These are phyloP conservation scores for Palythoa grandis DNA, from an alignment of 92 coral and sea anemone genomes.

Conservation along the genomic window DNA sequence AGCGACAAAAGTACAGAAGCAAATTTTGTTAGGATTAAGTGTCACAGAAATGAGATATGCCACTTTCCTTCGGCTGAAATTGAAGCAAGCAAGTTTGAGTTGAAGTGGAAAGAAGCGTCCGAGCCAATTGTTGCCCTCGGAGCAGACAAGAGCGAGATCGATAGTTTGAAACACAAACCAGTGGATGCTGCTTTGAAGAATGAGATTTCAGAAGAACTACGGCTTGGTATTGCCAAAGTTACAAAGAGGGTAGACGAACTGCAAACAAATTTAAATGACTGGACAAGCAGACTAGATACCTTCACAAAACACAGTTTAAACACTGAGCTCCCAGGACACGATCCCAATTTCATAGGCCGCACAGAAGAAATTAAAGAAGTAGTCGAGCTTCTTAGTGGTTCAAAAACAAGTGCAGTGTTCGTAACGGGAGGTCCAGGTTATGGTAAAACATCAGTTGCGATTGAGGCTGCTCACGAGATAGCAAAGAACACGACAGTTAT, in stretches of 20 bases:
- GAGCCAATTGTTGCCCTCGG: constrained; percentile 38
- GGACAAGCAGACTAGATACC: not conserved
- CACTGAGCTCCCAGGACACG: constrained; percentile 15
- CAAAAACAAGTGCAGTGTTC: constrained; percentile 17
- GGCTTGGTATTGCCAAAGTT: not conserved
- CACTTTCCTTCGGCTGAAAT: constrained; percentile 40
- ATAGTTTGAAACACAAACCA: constrained; percentile 42
- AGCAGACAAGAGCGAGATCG: constrained; percentile 24
- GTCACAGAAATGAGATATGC: constrained; percentile 54
- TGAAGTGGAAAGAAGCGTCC: constrained; percentile 46
- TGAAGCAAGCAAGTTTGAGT: constrained; percentile 37
- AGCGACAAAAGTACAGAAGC: constrained; percentile 46
- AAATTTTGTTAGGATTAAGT: constrained; percentile 50
- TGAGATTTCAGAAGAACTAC: not conserved
- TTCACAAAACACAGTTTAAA: not conserved
- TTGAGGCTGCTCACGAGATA: constrained; percentile 37
- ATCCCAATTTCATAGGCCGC: constrained; percentile 27
- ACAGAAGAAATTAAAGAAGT: constrained; percentile 21
- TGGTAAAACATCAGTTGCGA: constrained; percentile 52
- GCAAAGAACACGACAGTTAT: not conserved
- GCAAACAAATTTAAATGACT: not conserved
- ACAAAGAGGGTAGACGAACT: not conserved
- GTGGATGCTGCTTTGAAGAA: constrained; percentile 28
- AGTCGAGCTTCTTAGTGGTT: not conserved
- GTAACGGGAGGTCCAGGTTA: constrained; percentile 61